Evolutionary conservation across 2,797 vertebrate species (phyloP).

Genomic region (Neostethus bicornis): DNA sequence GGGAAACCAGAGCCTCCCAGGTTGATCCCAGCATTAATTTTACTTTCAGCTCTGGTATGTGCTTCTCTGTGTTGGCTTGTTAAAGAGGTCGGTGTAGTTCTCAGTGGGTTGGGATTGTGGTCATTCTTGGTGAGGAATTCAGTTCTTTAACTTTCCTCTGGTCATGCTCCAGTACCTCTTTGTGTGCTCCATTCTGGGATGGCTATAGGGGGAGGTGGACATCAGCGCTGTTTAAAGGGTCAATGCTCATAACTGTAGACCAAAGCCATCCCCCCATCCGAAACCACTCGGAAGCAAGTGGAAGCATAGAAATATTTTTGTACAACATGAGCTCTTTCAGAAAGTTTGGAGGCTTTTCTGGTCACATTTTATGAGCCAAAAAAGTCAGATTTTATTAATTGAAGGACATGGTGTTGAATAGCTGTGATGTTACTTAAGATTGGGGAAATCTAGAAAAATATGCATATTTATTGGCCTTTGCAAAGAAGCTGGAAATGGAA

Average conservation of each 20-base stretch:
- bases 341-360: no score
- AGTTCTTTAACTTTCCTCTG: slow-evolving; percentile 36
- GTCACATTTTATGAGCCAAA: no score
- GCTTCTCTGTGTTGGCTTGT: slow-evolving; percentile 28
- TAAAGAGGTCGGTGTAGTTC: slow-evolving; percentile 17
- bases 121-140: slow-evolving; percentile 24
- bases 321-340: no score
- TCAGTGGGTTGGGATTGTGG: slow-evolving; percentile 4
- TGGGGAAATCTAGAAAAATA: no score
- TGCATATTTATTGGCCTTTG: no score
- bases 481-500: no score
- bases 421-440: no score
- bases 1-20: slow-evolving; percentile 33
- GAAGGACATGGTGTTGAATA: no score
- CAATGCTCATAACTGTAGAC: slow-evolving; percentile 26
- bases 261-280: not conserved
- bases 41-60: slow-evolving; percentile 62
- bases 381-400: no score
- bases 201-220: slow-evolving; percentile 9
- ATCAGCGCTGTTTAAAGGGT: not conserved
- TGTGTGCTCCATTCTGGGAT: slow-evolving; percentile 34
- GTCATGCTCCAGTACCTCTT: slow-evolving; percentile 40
- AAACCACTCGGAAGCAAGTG: no score
- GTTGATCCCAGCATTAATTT: slow-evolving; percentile 49
- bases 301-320: no score